phyloP scores from a whole-genome alignment of 2,797 vertebrate genomes.

The Buceros bicornis region DNA sequence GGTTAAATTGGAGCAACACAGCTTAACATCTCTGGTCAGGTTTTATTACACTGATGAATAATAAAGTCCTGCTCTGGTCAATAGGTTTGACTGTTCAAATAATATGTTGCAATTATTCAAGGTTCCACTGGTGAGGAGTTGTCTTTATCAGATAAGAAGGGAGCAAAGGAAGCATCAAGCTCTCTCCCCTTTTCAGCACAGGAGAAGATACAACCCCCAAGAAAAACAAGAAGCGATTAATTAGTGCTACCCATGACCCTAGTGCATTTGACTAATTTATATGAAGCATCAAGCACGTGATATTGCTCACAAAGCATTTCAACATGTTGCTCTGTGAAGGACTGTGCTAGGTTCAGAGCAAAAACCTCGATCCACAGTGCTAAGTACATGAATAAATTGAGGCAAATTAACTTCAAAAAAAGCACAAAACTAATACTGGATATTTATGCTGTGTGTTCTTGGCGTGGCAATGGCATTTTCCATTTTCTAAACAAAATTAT shows the following conservation, averaged over 20 bases:
- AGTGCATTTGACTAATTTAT: neutral
- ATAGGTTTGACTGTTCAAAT: neutral
- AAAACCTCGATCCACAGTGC: neutral
- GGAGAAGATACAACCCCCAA: neutral
- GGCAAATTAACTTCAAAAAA: neutral
- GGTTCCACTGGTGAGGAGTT: neutral
- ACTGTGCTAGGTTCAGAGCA: neutral
- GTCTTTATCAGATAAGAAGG: neutral
- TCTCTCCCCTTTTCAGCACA: neutral
- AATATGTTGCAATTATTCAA: neutral
- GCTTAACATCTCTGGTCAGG: neutral
- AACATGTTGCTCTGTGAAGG: conserved; percentile 17
- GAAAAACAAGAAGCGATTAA: neutral
- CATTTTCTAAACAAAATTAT: neutral
- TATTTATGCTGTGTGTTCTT: neutral
- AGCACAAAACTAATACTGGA: neutral
- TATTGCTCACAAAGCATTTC: conserved; percentile 45
- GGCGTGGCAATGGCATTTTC: neutral
- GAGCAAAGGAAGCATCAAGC: neutral
- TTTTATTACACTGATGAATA: neutral
- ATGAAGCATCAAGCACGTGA: conserved; percentile 23
- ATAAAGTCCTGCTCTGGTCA: neutral
- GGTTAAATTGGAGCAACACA: neutral
- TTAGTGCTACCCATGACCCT: neutral
- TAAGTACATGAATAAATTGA: neutral